Conservation (phyloP, 1,140 invertebrate genomes). For the Drosophila repletoides region DNA sequence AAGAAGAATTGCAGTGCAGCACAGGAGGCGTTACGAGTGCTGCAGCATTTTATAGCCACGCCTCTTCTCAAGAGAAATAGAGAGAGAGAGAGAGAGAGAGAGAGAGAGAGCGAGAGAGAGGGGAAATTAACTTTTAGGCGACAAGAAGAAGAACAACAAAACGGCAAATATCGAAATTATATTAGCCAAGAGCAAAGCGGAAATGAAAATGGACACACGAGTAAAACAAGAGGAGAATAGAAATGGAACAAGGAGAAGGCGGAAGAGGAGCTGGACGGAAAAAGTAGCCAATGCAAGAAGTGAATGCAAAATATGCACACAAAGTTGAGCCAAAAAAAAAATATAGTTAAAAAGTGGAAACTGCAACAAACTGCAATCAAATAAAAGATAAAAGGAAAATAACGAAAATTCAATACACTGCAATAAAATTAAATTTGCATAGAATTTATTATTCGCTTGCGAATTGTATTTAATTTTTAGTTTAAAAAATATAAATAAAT, state of each 20-base stretch:
- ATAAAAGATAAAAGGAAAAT: slow-evolving; percentile 1
- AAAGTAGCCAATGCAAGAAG: neutral
- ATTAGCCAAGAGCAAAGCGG: slow-evolving; percentile 50
- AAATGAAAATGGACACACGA: slow-evolving; percentile 49
- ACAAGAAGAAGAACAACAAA: neutral
- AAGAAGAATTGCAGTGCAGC: slow-evolving; percentile 1
- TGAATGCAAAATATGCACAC: slow-evolving; percentile 26
- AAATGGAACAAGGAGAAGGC: neutral
- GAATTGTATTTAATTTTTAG: too few species aligned
- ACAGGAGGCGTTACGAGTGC: neutral
- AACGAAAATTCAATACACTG: neutral
- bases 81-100: too few species aligned
- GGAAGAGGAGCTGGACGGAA: neutral
- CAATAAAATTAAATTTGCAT: neutral
- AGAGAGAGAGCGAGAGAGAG: too few species aligned
- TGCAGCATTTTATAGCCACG: slow-evolving; percentile 68
- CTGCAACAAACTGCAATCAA: neutral
- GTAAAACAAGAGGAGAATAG: neutral
- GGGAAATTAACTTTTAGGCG: slow-evolving; percentile 66
- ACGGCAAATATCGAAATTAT: slow-evolving; percentile 66
- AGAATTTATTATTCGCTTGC: too few species aligned
- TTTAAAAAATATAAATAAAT: too few species aligned
- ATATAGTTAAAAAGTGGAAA: neutral
- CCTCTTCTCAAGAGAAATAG: slow-evolving; percentile 42
- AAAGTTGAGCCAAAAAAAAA: neutral